Evolutionary conservation across 1,140 invertebrate species (phyloP), one percentile per base, ranked within the genome.

Genomic region (Saccostrea glomerata): DNA sequence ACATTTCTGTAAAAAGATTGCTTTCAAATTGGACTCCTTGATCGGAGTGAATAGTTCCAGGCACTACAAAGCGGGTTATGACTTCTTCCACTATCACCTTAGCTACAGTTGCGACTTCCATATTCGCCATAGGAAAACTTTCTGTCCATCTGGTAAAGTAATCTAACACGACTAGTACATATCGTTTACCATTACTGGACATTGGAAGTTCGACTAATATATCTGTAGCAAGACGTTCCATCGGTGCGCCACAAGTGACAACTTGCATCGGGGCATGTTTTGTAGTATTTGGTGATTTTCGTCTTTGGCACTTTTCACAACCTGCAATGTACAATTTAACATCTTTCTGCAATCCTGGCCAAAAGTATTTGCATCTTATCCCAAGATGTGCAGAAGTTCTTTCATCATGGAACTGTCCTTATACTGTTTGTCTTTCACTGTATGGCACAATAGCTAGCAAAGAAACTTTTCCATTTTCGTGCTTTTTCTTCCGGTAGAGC

Each of bases 41-140:
- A 54, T 89, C 89, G 17, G 56, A 84, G 66, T 89, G 86, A n/a
- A 89, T 89, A n/a, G 82, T 13, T 6, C 13, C 25, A 17, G 89
- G 89, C 23, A 83, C 56, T 12, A 86, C 89, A 82, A 85, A 85
- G 17, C 86, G 56, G 6, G 63, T 47, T 73, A 90, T 92, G 25
- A 95, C 83, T 20, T 92, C 88, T n/a, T 94, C 77, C 23, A 89
- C 85, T 20, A 90, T 58, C 20, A 77, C 60, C 30, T 20, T 60
- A 66, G 86, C 86, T 25, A 86, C 70, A 12, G 86, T 86, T 47
- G 23, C 30, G 30, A 66, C 13, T 56, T 86, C 66, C 36, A 73
- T 54, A 47, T 86, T 86, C 7, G 86, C 23, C 66, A 86, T 86
- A 12, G 86, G 25, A 36, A 77, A 86, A n/a, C 60, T 40, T 23